phyloP scores from a whole-genome alignment of 2,113 vertebrate species.

The Oceanodroma tethys region DNA sequence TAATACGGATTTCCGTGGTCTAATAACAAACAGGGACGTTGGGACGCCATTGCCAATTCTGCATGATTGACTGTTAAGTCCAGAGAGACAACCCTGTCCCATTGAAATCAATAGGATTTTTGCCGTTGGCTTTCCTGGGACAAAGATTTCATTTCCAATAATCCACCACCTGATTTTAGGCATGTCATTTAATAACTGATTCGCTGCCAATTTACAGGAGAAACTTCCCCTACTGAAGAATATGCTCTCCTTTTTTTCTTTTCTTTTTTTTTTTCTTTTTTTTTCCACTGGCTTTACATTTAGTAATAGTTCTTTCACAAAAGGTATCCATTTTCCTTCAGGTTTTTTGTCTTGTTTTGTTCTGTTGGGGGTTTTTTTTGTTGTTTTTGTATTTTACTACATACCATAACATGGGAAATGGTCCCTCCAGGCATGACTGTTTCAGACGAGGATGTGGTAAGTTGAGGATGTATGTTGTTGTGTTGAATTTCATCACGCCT shows the following conservation, averaged over 20 bases:
- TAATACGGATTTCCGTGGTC: slow-evolving; percentile 40
- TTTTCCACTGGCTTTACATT: background rate
- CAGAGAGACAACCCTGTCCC: slow-evolving; percentile 31
- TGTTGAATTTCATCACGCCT: slow-evolving; percentile 41
- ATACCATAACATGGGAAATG: background rate
- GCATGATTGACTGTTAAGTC: slow-evolving; percentile 52
- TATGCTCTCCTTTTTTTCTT: background rate
- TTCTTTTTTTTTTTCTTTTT: background rate
- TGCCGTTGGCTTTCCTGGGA: slow-evolving; percentile 51
- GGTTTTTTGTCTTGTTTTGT: background rate
- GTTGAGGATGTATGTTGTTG: background rate
- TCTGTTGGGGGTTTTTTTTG: background rate
- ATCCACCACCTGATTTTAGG: slow-evolving; percentile 53
- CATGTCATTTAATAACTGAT: slow-evolving; percentile 44
- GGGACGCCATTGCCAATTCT: slow-evolving; percentile 11
- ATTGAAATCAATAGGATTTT: slow-evolving; percentile 51
- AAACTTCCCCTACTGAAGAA: slow-evolving; percentile 8
- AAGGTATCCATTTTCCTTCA: background rate
- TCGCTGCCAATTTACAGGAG: background rate
- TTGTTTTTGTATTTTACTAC: slow-evolving; percentile 16
- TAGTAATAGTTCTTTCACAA: background rate
- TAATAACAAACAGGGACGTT: slow-evolving; percentile 36
- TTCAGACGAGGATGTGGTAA: slow-evolving; percentile 12
- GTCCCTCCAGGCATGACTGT: slow-evolving; percentile 40
- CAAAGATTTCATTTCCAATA: slow-evolving; percentile 57